These are phyloP conservation scores for Sapayoa aenigma DNA, from an alignment of 2,113 vertebrate genomes.

Conservation along the genomic window DNA sequence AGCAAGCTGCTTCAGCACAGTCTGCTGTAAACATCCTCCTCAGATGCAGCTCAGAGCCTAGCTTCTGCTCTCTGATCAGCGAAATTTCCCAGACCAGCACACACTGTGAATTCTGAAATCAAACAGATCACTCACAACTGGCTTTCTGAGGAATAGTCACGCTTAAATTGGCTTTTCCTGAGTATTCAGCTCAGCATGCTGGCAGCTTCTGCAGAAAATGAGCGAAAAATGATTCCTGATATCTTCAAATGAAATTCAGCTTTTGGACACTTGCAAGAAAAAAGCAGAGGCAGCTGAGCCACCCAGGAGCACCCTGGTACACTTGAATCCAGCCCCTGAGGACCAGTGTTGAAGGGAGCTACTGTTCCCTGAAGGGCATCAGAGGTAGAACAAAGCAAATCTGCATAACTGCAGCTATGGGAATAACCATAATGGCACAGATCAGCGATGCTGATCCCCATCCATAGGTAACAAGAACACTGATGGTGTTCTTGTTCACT, in stretches of 20 bases:
- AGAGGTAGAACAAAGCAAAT: neutral
- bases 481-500: too few species aligned
- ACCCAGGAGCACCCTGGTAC: accelerated
- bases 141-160: neutral
- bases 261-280: neutral
- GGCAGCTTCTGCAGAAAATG: neutral
- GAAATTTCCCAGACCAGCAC: neutral
- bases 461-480: neutral
- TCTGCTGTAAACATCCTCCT: neutral
- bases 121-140: neutral
- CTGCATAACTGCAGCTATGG: neutral
- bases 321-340: neutral
- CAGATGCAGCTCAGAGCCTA: accelerated
- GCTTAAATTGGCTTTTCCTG: neutral
- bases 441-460: neutral
- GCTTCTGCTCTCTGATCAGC: neutral
- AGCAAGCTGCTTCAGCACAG: neutral
- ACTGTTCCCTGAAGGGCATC: neutral
- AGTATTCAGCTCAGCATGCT: accelerated
- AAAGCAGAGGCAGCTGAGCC: neutral
- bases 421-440: neutral
- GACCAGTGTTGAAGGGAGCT: neutral
- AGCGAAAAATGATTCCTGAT: neutral
- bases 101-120: neutral
- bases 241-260: neutral